Evolutionary conservation across 1,140 invertebrate genomes (phyloP).

Genomic region (Asbolus verrucosus): DNA sequence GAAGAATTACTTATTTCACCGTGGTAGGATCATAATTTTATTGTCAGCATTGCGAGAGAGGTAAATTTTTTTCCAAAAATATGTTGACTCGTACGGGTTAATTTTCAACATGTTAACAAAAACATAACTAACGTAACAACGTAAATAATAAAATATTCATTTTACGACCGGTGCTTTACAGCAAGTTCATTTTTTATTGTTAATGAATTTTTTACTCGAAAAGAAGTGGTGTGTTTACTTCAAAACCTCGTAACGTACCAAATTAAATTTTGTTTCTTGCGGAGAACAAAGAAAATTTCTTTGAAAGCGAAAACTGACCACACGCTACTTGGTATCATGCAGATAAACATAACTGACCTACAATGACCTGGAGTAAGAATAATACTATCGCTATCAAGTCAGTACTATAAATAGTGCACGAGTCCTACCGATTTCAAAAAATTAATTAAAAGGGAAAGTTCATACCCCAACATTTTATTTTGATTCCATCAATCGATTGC

Average conservation of each 20-base stretch:
- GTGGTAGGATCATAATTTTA: too few species aligned
- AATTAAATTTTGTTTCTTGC: too few species aligned
- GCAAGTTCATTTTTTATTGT: too few species aligned
- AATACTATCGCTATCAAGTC: background rate
- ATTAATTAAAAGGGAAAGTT: constrained; percentile 20
- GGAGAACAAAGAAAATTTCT: too few species aligned
- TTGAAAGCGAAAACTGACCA: background rate
- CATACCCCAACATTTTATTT: constrained; percentile 5
- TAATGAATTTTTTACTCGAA: too few species aligned
- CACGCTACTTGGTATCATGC: background rate
- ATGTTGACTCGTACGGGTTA: too few species aligned
- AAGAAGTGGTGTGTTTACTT: background rate
- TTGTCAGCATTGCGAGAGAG: too few species aligned
- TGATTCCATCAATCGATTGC: constrained; percentile 14
- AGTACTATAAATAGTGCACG: background rate
- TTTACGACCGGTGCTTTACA: background rate
- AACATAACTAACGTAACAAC: too few species aligned
- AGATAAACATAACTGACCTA: constrained; percentile 18
- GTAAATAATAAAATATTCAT: background rate
- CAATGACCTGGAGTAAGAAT: constrained; percentile 1
- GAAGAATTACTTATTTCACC: too few species aligned
- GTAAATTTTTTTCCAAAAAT: too few species aligned
- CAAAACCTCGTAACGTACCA: too few species aligned
- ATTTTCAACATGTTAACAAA: too few species aligned
- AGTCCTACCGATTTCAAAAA: background rate